Base-by-base conservation (phyloP, 2,113 vertebrate species). In the Muscicapa adusta region DNA sequence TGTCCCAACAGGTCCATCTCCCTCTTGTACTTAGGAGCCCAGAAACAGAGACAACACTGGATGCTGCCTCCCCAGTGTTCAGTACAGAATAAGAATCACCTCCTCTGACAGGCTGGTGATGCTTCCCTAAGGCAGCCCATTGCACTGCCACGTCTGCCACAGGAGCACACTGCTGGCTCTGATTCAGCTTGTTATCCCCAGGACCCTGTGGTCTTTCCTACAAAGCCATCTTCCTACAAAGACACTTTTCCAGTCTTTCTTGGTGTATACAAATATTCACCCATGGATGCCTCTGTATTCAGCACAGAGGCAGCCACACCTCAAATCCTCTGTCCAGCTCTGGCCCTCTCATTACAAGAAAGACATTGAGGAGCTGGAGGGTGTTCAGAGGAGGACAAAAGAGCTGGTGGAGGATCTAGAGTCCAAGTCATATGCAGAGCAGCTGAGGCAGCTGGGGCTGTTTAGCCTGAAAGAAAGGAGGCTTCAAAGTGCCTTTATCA, bases 81-180 rank as follows among this genome's bases (percentile, higher is more conserved):
- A 70, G 24, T 4, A 66, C 36, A 73, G 40, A 42, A 33, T 8
- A 26, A 71, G 33, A 36, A 77, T 53, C 9, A 24, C 22, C 5
- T 71, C 28, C 20, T 51, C 17, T 18, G 33, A 34, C 26, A 14
- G 18, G 17, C 20, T 63, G 14, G 17, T 28, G 31, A 36, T 71
- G 7, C 2, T 68, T 5, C 10, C 14, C 9, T 48, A 43, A 68
- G 0, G 0, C 11, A 53, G 6, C 10, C 51, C 8, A 12, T 60
- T 33, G 31, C 5, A 6, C 16, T 70, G 4, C 40, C 3, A 2
- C 1, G 0, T 47, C 77, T 70, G n/a, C 19, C 14, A 50, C 18
- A 48, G 5, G 5, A 48, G 6, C 31, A 66, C 16, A 23, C 6
- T 54, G 6, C 17, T 45, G n/a, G 4, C 24, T 78, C 14, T 48